A percentile compares a stretch with the other conserved stretches of the same genome.
These are phyloP conservation scores for Macropodus opercularis DNA, from an alignment of 2,797 vertebrate species.

Conservation along the genomic window DNA sequence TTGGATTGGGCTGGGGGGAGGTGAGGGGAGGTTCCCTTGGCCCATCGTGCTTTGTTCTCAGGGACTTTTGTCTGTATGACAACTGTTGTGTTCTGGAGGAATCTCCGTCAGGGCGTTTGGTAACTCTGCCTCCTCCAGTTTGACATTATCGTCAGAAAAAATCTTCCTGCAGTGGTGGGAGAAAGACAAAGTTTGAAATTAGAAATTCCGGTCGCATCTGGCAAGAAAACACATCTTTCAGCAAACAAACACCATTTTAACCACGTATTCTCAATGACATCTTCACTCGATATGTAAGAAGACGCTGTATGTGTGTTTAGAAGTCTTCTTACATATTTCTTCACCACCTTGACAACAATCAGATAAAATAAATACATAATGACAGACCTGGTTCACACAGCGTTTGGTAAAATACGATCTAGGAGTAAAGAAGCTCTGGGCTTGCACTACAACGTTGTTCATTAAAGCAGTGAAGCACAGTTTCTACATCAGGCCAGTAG, in stretches of 20 bases:
- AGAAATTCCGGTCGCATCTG: slow-evolving; percentile 11
- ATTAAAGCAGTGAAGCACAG: slow-evolving; percentile 30
- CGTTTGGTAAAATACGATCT: no score
- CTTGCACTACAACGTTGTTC: slow-evolving; percentile 11
- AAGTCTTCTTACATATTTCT: slow-evolving; percentile 76
- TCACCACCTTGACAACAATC: slow-evolving; percentile 73
- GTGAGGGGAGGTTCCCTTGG: slow-evolving; percentile 46
- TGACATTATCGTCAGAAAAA: slow-evolving; percentile 86
- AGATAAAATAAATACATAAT: slow-evolving; percentile 53
- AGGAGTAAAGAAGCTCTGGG: slow-evolving; percentile 29
- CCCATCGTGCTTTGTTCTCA: slow-evolving; percentile 94
- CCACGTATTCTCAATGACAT: slow-evolving; percentile 64
- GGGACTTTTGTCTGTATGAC: slow-evolving; percentile 89
- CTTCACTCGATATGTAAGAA: slow-evolving; percentile 77
- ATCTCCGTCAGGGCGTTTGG: slow-evolving; percentile 86
- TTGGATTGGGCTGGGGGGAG: slow-evolving; percentile 69
- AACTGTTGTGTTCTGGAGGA: slow-evolving; percentile 88
- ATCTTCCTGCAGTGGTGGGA: slow-evolving; percentile 85
- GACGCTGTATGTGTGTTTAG: slow-evolving; percentile 32
- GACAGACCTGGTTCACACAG: slow-evolving; percentile 13
- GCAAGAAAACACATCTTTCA: slow-evolving; percentile 10
- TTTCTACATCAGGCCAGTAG: slow-evolving; percentile 32
- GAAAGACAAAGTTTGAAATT: slow-evolving; percentile 20
- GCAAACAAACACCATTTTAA: slow-evolving; percentile 38
- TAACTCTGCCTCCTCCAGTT: slow-evolving; percentile 82